Percentiles rank a stretch among this genome's conserved stretches.
Evolutionary conservation across 2,113 vertebrate genomes (phyloP).

Genomic region (Xenus cinereus): DNA sequence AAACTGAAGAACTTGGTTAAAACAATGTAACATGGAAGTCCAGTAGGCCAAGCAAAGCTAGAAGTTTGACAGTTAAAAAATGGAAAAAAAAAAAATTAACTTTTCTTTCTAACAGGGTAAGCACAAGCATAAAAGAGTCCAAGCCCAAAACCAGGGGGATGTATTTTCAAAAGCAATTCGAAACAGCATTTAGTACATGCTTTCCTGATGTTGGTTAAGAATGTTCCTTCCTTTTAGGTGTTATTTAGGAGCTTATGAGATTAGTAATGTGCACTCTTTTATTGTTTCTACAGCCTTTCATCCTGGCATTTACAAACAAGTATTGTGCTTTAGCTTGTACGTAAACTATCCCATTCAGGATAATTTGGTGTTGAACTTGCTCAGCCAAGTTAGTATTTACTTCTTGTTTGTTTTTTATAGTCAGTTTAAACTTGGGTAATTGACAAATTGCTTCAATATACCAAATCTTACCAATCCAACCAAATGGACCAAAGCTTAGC

Average conservation of each 20-base stretch:
- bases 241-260: not conserved
- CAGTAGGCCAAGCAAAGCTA: not conserved
- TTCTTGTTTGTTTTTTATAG: not conserved
- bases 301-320: not conserved
- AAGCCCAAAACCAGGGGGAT: not conserved
- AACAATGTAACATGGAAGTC: not conserved
- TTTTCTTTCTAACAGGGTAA: not conserved
- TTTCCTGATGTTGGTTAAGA: not conserved
- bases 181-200: not conserved
- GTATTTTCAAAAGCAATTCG: not conserved
- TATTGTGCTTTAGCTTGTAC: not conserved
- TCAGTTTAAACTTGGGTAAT: not conserved
- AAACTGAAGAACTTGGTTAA: not conserved
- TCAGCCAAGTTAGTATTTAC: not conserved
- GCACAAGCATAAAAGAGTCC: not conserved
- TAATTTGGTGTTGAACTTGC: not conserved
- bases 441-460: not conserved
- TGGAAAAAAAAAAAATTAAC: not conserved
- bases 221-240: not conserved
- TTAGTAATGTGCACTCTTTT: not conserved
- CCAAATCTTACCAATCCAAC: too few species aligned
- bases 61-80: not conserved
- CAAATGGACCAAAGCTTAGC: not conserved
- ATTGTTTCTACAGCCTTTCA: not conserved
- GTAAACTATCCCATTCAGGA: not conserved